Evolutionary conservation across 2,888 invertebrate genomes (phyloP), one percentile per base, ranked within the genome.

Genomic region (Candidula unifasciata): DNA sequence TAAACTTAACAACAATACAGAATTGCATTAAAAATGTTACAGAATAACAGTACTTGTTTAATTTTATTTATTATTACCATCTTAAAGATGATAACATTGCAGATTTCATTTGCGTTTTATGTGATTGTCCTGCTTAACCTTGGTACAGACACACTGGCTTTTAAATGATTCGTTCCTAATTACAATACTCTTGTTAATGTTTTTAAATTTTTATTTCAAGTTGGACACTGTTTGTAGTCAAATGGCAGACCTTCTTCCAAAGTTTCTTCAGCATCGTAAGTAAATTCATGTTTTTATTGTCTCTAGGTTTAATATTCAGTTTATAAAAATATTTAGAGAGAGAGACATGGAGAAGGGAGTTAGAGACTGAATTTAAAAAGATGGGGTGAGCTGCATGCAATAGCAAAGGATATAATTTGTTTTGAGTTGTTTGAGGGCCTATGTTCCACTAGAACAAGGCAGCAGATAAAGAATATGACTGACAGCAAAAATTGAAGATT

Each of bases 241-340:
- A 68, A 68, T 68, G 68, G 68, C n/a, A n/a, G 68, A 27, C 27
- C 68, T 68, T 68, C 68, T 68, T n/a, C 68, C 37, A 18, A 74
- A 74, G 37, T 74, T 44, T 52, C 21, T 21, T 37, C 37, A 24
- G 27, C 35, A 33, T 33, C 24, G 52, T 44, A 74, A 74, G 37
- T 44, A 10, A 68, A n/a, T 10, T 27, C 6, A n/a, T 68, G 16
- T 13, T 30, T 16, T 13, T 30, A 68, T 68, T 27, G 16, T 30
- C 18, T 24, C 27, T 30, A 21, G 27, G 30, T 68, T 68, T 27
- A 8, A 13, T 68, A 5, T 13, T 18, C 18, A 54, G 5, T 24
- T 24, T 24, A 21, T n/a, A 24, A 21, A 60, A 60, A 21, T 16
- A 13, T 54, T 10, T 10, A 54, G 18, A 18, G 54, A 13, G 18